Evolutionary conservation across 2,113 vertebrate species (phyloP), one percentile per base, ranked within the genome.

Genomic region (Mustela nigripes): DNA sequence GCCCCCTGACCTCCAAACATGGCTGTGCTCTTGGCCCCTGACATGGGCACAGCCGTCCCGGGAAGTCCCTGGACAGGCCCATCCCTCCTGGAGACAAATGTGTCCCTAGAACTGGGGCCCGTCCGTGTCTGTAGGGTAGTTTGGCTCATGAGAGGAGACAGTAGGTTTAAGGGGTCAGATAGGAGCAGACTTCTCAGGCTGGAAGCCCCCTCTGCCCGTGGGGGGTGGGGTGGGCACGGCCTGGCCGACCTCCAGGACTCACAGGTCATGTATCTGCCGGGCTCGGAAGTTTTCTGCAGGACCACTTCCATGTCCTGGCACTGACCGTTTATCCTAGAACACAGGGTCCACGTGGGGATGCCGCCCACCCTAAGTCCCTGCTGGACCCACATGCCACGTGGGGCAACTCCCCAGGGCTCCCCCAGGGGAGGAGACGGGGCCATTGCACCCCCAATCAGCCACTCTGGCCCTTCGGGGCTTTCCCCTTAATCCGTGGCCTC

Each of bases 141-240:
- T 0, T 18, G 63, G 4, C 36, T 0, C 0, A 11, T 5, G 42
- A 7, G 31, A n/a, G 24, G 26, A 2, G 19, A 14, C 6, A 11
- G 48, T 4, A 16, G 24, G n/a, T 2, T 39, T 53, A 50, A 2
- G 84, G 65, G 7, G 21, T 10, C 36, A 39, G 56, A 42, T 11
- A 14, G 69, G 81, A 74, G 39, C 4, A 12, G 15, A 12, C 62
- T 60, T 24, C 67, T 69, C 58, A 45, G 12, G 14, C 26, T 33
- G 7, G 5, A 33, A 26, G 33, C 2, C 60, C 16, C 1, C 12
- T 7, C 2, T 11, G 14, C 12, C 48, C 36, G 5, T 56, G 42
- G 42, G 42, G 5, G 42, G 4, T 1, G 1, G 0, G 36, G 9
- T 39, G 58, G 1, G 3, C n/a, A 0, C 21, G 1, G 5, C 22